These are phyloP conservation scores for Regulus satrapa DNA, from an alignment of 2,113 vertebrate genomes.

Conservation along the genomic window DNA sequence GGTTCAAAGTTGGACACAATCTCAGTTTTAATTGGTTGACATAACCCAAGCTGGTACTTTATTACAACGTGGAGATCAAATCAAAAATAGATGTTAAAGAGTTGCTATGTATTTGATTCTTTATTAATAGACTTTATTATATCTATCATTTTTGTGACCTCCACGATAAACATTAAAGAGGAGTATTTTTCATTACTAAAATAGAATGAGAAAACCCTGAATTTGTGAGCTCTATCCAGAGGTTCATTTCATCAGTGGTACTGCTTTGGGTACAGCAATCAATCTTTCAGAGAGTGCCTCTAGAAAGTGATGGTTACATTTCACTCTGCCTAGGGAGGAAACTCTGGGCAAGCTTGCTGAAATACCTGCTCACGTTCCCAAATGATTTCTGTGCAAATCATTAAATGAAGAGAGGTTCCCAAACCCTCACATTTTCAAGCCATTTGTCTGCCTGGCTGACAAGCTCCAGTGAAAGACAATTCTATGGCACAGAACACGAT, in stretches of 20 bases:
- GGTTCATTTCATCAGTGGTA: background rate
- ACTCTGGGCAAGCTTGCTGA: background rate
- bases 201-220: background rate
- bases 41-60: conserved; percentile 1
- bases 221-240: background rate
- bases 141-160: background rate
- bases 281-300: background rate
- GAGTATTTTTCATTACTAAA: background rate
- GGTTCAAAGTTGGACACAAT: background rate
- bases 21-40: conserved; percentile 14
- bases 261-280: background rate
- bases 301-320: background rate
- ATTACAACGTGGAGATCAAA: background rate
- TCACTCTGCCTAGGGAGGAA: background rate
- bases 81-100: background rate
- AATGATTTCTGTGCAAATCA: background rate
- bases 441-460: background rate
- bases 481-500: background rate
- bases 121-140: conserved; percentile 14
- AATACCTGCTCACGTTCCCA: background rate
- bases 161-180: background rate
- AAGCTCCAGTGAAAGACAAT: background rate
- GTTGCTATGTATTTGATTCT: background rate
- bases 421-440: background rate
- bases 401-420: background rate